A percentile compares a stretch with the other conserved stretches of the same genome.
Conservation (phyloP, 2,888 invertebrate genomes). For the Carterocephalus palaemon region DNA sequence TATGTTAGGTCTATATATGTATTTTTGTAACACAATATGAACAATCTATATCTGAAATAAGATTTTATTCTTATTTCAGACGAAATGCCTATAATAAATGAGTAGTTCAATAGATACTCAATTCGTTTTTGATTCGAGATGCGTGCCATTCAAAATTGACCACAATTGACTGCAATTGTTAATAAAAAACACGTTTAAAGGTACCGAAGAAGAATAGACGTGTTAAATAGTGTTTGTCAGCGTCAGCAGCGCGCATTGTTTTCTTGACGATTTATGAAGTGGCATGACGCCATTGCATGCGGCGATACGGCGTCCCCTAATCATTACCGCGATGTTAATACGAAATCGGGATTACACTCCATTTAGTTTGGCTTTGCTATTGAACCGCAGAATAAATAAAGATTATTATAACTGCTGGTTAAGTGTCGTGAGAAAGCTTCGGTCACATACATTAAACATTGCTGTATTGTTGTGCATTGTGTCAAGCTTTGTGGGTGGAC, state of each 20-base stretch:
- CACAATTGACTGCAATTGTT: no score
- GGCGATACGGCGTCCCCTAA: constrained; percentile 50
- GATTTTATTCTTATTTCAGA: no score
- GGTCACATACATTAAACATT: constrained; percentile 39
- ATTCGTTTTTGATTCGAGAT: no score
- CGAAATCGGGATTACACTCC: constrained; percentile 65
- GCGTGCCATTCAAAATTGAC: no score
- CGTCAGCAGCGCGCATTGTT: neutral
- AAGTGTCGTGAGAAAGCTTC: constrained; percentile 66
- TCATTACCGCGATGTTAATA: constrained; percentile 66
- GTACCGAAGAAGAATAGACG: no score
- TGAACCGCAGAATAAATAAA: constrained; percentile 71
- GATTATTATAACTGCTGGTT: constrained; percentile 60
- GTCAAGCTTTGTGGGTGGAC: constrained; percentile 10
- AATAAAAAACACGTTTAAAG: no score
- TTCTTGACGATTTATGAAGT: constrained; percentile 19
- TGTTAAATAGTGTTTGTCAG: no score
- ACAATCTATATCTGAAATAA: no score
- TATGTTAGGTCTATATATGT: no score
- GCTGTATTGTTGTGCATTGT: constrained; percentile 12
- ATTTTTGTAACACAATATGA: no score
- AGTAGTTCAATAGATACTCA: no score
- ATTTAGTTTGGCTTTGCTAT: constrained; percentile 59
- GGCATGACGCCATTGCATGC: constrained; percentile 11
- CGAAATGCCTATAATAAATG: no score